These are phyloP conservation scores for Pristiophorus japonicus DNA, from an alignment of 2,113 vertebrate genomes.

Conservation along the genomic window DNA sequence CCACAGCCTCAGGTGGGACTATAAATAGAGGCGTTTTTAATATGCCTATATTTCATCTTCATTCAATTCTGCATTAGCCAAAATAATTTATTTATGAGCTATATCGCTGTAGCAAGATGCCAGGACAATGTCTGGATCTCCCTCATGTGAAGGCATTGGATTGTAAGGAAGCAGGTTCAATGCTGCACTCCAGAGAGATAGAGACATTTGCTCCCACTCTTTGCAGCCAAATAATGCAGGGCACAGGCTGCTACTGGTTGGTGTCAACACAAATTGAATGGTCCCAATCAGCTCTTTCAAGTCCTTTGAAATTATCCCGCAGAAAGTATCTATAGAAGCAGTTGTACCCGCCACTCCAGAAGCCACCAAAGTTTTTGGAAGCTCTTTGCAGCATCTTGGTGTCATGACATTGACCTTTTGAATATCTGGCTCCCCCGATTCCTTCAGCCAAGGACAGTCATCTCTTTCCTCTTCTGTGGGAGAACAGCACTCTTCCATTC, in stretches of 20 bases:
- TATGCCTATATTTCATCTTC: neutral
- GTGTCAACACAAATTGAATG: neutral
- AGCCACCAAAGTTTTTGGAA: neutral
- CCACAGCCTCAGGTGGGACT: neutral
- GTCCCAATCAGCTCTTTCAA: neutral
- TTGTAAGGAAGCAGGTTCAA: neutral
- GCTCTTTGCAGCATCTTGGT: neutral
- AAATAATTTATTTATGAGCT: conserved; percentile 1
- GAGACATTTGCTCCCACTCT: neutral
- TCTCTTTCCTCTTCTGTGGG: neutral
- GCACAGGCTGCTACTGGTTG: neutral
- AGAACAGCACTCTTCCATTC: neutral
- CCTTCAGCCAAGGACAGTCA: neutral
- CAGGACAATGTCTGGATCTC: neutral
- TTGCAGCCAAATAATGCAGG: neutral
- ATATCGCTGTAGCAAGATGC: neutral
- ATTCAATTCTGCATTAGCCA: neutral
- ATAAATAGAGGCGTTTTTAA: neutral
- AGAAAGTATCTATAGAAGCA: neutral
- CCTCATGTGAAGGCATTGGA: neutral
- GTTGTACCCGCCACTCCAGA: neutral
- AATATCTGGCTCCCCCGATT: neutral
- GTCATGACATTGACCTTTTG: neutral
- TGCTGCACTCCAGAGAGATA: neutral
- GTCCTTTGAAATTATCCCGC: neutral